A percentile compares a stretch with the other conserved stretches of the same genome.
phyloP scores from a whole-genome alignment of 2,888 invertebrate species.

The Thera obeliscata region DNA sequence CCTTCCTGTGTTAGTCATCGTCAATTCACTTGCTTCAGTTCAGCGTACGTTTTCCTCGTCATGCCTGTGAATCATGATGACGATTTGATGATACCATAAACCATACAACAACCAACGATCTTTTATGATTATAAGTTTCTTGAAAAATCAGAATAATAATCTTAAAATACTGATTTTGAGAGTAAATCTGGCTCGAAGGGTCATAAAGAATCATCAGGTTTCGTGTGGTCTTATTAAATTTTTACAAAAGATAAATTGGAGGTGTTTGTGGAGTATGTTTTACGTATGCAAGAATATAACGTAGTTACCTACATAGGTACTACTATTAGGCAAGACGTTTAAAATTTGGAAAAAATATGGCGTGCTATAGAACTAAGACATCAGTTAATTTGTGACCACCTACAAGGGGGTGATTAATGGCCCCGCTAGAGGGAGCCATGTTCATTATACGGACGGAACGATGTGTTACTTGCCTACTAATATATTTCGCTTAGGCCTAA shows the following conservation, averaged over 20 bases:
- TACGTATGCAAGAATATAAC: no score
- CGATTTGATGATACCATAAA: slow-evolving; percentile 21
- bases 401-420: slow-evolving; percentile 75
- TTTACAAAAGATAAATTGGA: no score
- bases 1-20: slow-evolving; percentile 60
- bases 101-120: not conserved
- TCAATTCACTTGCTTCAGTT: slow-evolving; percentile 60
- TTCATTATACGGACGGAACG: slow-evolving; percentile 82
- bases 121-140: not conserved
- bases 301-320: no score
- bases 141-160: not conserved
- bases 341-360: no score
- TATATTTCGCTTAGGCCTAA: slow-evolving; percentile 76
- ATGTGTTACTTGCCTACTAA: slow-evolving; percentile 81
- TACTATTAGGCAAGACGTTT: no score
- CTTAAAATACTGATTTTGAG: not conserved
- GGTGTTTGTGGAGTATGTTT: no score
- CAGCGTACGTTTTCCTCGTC: slow-evolving; percentile 45
- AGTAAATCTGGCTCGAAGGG: slow-evolving; percentile 1
- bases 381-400: no score
- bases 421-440: slow-evolving; percentile 79
- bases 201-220: no score
- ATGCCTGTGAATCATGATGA: slow-evolving; percentile 37
- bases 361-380: no score
- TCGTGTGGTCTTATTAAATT: no score